Conservation (phyloP, 2,113 vertebrate genomes). For the Pteruthius melanotis region DNA sequence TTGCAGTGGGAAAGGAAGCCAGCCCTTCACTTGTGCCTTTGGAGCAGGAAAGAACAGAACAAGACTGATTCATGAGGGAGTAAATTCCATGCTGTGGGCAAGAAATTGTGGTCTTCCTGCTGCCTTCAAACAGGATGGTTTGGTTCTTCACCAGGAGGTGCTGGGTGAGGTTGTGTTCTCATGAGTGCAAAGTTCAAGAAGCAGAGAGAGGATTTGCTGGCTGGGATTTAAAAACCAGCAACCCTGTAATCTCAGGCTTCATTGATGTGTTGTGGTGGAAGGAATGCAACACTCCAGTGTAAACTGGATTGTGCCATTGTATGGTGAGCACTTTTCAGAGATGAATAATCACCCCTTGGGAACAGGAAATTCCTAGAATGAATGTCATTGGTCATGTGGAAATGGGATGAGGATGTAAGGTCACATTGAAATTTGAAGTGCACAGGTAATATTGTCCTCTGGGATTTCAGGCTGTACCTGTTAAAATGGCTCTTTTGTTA, state of each 20-base stretch:
- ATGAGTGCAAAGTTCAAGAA: background rate
- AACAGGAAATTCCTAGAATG: background rate
- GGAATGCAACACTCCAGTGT: background rate
- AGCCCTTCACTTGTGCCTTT: background rate
- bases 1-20: background rate
- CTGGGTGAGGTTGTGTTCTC: background rate
- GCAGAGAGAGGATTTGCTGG: background rate
- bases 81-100: background rate
- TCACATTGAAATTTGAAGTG: background rate
- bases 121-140: background rate
- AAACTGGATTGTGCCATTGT: background rate
- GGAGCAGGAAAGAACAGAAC: background rate
- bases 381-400: background rate
- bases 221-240: background rate
- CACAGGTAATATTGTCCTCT: background rate
- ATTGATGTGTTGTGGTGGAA: background rate
- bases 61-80: accelerated
- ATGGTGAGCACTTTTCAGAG: background rate
- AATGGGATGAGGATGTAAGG: background rate
- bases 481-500: background rate
- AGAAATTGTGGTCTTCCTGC: background rate
- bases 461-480: background rate
- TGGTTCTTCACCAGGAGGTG: background rate
- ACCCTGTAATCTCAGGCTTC: background rate
- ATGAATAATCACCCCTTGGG: background rate